phyloP scores from a whole-genome alignment of 2,113 vertebrate species.

The Potamarius usumacintae region DNA sequence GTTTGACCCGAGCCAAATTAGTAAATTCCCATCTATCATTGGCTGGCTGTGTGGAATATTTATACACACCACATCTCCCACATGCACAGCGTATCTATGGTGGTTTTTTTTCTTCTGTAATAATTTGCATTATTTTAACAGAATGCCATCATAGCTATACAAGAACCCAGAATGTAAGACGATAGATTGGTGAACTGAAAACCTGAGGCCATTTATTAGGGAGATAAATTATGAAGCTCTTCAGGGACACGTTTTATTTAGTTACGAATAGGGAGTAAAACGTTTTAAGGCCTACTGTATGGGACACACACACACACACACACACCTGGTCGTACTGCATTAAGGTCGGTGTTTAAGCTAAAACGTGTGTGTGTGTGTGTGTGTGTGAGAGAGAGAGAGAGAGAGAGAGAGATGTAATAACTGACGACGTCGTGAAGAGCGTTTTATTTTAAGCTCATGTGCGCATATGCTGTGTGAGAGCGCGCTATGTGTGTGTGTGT shows the following conservation, averaged over 20 bases:
- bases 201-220: background rate
- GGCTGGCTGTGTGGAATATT: background rate
- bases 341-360: background rate
- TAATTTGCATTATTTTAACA: background rate
- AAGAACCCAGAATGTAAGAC: background rate
- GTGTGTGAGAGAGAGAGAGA: background rate
- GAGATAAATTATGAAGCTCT: background rate
- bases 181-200: background rate
- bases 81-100: too few relatives aligned
- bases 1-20: background rate
- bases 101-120: background rate
- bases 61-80: background rate
- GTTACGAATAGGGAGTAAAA: conserved; percentile 1
- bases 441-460: conserved; percentile 36
- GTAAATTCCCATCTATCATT: background rate
- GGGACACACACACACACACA: background rate
- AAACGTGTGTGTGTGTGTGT: background rate
- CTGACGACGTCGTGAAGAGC: background rate
- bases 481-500: conserved; percentile 39
- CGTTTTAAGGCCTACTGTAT: conserved; percentile 23
- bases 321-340: conserved; percentile 9
- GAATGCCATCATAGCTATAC: background rate
- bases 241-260: conserved; percentile 6
- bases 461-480: conserved; percentile 43
- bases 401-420: background rate